phyloP scores from a whole-genome alignment of 2,113 vertebrate genomes.

The Osmerus mordax region DNA sequence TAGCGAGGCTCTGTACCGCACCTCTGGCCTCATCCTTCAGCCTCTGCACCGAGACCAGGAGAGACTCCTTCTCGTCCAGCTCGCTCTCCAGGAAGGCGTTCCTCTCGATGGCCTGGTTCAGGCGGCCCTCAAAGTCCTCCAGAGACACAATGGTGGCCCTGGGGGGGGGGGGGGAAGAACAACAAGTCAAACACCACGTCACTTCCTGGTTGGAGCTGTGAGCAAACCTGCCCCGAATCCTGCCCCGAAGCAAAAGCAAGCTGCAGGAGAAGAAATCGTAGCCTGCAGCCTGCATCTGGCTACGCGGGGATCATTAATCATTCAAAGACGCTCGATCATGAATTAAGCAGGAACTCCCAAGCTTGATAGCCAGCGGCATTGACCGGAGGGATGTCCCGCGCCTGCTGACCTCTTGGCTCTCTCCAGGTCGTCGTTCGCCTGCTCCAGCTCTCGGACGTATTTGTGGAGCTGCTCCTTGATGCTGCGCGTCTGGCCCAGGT shows the following conservation, averaged over 20 bases:
- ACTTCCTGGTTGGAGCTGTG: no score
- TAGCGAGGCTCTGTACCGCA: constrained; percentile 43
- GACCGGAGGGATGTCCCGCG: no score
- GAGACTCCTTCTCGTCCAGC: constrained; percentile 95
- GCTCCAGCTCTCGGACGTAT: constrained; percentile 95
- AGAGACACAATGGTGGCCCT: constrained; percentile 98
- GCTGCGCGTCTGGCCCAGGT: constrained; percentile 89
- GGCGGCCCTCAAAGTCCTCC: constrained; percentile 96
- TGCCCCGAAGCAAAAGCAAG: no score
- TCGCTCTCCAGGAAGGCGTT: constrained; percentile 98
- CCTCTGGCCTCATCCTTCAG: constrained; percentile 98
- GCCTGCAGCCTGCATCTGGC: no score
- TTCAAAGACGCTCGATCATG: no score
- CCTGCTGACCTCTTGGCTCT: constrained; percentile 86
- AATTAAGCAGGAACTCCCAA: no score
- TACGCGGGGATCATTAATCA: no score
- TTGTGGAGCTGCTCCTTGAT: constrained; percentile 98
- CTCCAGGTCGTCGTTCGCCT: constrained; percentile 98
- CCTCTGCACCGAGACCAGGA: constrained; percentile 94
- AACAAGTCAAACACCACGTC: no score
- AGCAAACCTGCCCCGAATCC: no score
- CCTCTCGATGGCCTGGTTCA: constrained; percentile 98
- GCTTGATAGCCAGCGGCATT: no score
- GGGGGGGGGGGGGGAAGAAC: neutral
- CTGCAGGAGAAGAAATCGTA: no score